A percentile compares a stretch with the other conserved stretches of the same genome.
Conservation (phyloP, 2,113 vertebrate genomes). For the Sturnus vulgaris region DNA sequence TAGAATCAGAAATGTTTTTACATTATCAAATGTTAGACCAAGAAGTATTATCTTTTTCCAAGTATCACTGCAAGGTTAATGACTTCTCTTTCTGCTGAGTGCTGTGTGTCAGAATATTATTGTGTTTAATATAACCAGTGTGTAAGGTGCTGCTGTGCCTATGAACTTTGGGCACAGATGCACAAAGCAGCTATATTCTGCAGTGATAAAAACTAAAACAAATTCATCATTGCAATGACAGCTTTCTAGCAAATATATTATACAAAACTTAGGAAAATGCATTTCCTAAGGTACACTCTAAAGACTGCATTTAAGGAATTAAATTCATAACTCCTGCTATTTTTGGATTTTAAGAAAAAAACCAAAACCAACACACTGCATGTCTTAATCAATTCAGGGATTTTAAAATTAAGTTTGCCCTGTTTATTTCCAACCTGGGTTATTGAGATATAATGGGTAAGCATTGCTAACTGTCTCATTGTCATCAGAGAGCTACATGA, state of each 20-base stretch:
- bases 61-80: constrained; percentile 10
- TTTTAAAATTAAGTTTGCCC: neutral
- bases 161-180: neutral
- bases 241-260: constrained; percentile 3
- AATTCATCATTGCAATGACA: neutral
- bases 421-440: neutral
- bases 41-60: constrained; percentile 24
- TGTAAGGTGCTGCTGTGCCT: constrained; percentile 5
- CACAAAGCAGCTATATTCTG: neutral
- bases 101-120: constrained; percentile 22
- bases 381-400: neutral
- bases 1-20: neutral
- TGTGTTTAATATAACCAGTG: constrained; percentile 7
- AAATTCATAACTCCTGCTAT: neutral
- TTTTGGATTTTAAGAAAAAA: neutral
- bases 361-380: neutral
- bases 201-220: neutral
- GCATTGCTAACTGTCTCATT: neutral
- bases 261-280: neutral
- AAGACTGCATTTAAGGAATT: constrained; percentile 4
- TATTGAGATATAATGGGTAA: neutral
- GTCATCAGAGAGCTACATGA: neutral
- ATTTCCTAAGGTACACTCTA: neutral
- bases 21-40: neutral
- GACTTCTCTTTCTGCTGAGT: constrained; percentile 19